Percentiles rank a stretch among this genome's conserved stretches.
phyloP scores from a whole-genome alignment of 2,888 invertebrate genomes.

The Drosophila neotestacea region DNA sequence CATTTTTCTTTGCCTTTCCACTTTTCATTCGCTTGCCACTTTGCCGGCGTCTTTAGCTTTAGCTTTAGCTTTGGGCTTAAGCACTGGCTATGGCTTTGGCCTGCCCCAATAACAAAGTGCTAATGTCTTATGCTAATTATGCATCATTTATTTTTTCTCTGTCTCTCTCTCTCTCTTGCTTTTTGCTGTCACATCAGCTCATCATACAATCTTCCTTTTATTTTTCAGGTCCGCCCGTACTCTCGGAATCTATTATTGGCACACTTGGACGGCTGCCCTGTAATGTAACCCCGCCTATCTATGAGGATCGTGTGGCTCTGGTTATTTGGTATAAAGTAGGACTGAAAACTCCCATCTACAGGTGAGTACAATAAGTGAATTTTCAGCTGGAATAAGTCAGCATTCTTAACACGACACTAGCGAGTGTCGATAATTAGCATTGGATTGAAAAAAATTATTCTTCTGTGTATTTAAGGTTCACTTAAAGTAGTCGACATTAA shows the following conservation, averaged over 20 bases:
- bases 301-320: slow-evolving; percentile 84
- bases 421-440: neutral
- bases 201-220: slow-evolving; percentile 41
- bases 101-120: slow-evolving; percentile 77
- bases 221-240: slow-evolving; percentile 60
- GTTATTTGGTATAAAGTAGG: slow-evolving; percentile 86
- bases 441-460: neutral
- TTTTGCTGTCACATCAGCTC: slow-evolving; percentile 50
- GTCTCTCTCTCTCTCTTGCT: slow-evolving; percentile 3
- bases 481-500: too few species aligned
- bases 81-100: slow-evolving; percentile 30
- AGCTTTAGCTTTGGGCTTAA: slow-evolving; percentile 32
- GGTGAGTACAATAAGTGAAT: slow-evolving; percentile 72
- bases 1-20: slow-evolving; percentile 45
- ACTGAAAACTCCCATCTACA: slow-evolving; percentile 85
- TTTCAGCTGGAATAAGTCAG: neutral
- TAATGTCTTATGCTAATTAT: slow-evolving; percentile 80
- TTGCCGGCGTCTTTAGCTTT: slow-evolving; percentile 41
- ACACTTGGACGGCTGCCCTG: slow-evolving; percentile 84
- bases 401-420: too few species aligned
- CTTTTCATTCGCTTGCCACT: slow-evolving; percentile 13
- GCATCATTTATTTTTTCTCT: slow-evolving; percentile 69
- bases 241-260: slow-evolving; percentile 85
- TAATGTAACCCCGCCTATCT: slow-evolving; percentile 85
- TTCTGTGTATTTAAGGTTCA: too few species aligned